A percentile compares a stretch with the other conserved stretches of the same genome.
Conservation (phyloP, 2,888 invertebrate genomes). For the Ophraella communa region DNA sequence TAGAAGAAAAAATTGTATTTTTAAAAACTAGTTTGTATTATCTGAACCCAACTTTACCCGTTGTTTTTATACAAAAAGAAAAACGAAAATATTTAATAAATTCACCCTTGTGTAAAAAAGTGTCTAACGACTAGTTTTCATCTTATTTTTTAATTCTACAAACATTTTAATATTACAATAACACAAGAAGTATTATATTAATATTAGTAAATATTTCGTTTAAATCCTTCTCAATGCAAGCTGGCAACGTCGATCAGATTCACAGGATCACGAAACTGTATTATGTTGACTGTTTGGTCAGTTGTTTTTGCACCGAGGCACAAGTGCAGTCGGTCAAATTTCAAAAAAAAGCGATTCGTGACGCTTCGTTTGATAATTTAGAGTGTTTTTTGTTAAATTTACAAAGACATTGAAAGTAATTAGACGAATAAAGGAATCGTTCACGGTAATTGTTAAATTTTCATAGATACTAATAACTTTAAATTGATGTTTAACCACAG, state of each 20-base stretch:
- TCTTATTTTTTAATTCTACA: no score
- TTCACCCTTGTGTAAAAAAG: no score
- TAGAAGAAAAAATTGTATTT: no score
- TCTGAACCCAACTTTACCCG: no score
- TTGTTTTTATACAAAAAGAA: no score
- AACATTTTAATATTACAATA: no score
- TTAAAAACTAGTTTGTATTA: no score
- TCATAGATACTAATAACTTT: background rate
- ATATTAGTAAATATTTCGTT: background rate
- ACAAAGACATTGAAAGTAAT: constrained; percentile 28
- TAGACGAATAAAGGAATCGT: constrained; percentile 18
- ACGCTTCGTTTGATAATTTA: constrained; percentile 31
- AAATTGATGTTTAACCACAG: background rate
- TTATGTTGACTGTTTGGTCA: constrained; percentile 33
- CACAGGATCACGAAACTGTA: background rate
- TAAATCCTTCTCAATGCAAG: background rate
- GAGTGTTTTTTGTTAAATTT: constrained; percentile 30
- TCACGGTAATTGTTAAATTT: constrained; percentile 5
- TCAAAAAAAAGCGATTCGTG: constrained; percentile 20
- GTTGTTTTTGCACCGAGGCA: constrained; percentile 55
- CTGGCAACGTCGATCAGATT: background rate
- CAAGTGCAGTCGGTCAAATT: constrained; percentile 53
- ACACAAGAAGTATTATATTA: no score
- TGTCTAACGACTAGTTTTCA: no score
- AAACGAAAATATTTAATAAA: no score